These are phyloP conservation scores for Liasis olivaceus DNA, from an alignment of 2,797 vertebrate species.

Conservation along the genomic window DNA sequence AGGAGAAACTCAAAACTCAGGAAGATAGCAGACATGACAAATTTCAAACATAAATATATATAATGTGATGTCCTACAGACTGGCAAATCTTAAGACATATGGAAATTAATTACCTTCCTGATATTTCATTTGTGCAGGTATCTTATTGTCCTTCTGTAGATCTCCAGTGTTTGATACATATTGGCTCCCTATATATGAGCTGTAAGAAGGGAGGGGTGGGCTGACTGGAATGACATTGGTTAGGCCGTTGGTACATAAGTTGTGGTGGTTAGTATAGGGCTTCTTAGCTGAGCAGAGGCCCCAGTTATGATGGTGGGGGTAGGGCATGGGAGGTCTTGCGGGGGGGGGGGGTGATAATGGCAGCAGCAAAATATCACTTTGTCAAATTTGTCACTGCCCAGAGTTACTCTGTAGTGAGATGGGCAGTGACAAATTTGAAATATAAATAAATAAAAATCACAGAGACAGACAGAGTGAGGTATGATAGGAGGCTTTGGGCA, in stretches of 20 bases:
- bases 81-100: neutral
- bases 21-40: constrained; percentile 5
- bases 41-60: constrained; percentile 10
- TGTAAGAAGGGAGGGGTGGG: neutral
- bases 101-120: fast-evolving
- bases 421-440: no score
- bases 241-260: neutral
- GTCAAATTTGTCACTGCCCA: no score
- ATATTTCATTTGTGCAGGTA: neutral
- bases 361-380: neutral
- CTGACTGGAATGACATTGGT: neutral
- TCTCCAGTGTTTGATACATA: neutral
- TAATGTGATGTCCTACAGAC: fast-evolving
- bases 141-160: neutral
- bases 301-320: neutral
- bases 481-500: neutral
- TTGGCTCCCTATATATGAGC: neutral
- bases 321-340: neutral
- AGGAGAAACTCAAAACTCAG: neutral
- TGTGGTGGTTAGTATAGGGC: neutral
- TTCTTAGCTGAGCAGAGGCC: neutral
- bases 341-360: neutral
- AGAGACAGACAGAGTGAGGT: neutral
- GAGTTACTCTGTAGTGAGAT: no score
- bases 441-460: neutral